These are phyloP conservation scores for Eremophila alpestris DNA, from an alignment of 2,797 vertebrate genomes.

Conservation along the genomic window DNA sequence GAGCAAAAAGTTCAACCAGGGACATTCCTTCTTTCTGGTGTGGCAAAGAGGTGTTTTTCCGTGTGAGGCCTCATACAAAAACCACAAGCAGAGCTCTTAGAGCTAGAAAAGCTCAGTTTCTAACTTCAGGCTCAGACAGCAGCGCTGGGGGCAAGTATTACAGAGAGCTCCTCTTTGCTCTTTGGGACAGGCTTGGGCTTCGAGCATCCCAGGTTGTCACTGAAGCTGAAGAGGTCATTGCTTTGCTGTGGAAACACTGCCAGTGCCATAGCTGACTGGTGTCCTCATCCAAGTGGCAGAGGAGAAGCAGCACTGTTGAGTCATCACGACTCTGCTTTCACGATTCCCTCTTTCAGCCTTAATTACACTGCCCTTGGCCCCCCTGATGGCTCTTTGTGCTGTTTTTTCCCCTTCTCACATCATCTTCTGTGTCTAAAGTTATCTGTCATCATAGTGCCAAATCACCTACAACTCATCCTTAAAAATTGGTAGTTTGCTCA, in stretches of 20 bases:
- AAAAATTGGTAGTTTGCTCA: not conserved
- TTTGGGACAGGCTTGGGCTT: not conserved
- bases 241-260: not conserved
- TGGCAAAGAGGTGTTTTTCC: not conserved
- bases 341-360: not conserved
- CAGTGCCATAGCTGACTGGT: rapidly evolving
- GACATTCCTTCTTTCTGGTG: not conserved
- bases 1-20: not conserved
- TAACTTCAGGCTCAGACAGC: not conserved
- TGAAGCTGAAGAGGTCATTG: not conserved
- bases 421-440: not conserved
- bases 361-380: not conserved
- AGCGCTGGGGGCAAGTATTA: not conserved
- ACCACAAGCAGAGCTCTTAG: not conserved
- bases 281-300: not conserved
- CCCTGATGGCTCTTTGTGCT: not conserved
- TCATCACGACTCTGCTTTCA: not conserved
- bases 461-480: not conserved
- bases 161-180: not conserved
- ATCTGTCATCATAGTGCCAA: not conserved
- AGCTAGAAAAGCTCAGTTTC: not conserved
- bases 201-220: not conserved
- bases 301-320: not conserved
- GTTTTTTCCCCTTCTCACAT: not conserved
- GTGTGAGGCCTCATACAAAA: not conserved